These are phyloP conservation scores for Poeciliopsis retropinna DNA, from an alignment of 2,113 vertebrate genomes.

Conservation along the genomic window DNA sequence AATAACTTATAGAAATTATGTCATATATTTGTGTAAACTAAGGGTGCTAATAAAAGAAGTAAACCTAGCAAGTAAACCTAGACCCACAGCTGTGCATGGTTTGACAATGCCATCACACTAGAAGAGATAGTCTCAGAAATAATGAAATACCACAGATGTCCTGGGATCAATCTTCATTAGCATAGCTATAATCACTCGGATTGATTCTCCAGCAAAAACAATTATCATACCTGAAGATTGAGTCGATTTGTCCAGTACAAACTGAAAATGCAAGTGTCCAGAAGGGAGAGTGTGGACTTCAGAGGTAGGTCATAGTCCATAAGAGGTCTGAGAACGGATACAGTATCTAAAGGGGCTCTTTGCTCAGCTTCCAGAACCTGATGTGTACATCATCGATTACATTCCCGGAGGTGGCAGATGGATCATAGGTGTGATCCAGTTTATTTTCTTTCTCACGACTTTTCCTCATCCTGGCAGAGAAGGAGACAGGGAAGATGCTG, in stretches of 20 bases:
- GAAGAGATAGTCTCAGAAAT: constrained; percentile 38
- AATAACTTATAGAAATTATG: too few species aligned
- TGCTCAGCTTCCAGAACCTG: constrained; percentile 58
- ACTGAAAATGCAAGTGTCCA: constrained; percentile 51
- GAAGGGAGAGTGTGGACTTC: constrained; percentile 17
- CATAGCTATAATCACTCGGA: constrained; percentile 67
- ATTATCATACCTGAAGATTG: constrained; percentile 64
- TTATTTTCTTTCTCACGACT: constrained; percentile 37
- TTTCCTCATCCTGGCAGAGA: constrained; percentile 1
- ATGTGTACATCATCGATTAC: constrained; percentile 63
- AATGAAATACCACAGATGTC: constrained; percentile 46
- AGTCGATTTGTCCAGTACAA: constrained; percentile 54
- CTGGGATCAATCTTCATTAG: constrained; percentile 63
- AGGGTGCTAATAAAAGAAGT: too few species aligned
- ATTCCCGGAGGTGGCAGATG: constrained; percentile 32
- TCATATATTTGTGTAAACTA: too few species aligned
- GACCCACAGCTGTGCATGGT: neutral
- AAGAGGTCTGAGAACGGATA: constrained; percentile 38
- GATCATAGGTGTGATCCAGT: constrained; percentile 16
- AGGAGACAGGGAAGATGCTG: constrained; percentile 2
- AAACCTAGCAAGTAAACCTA: neutral
- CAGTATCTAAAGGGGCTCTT: constrained; percentile 59
- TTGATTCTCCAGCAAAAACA: constrained; percentile 62
- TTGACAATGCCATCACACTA: constrained; percentile 11
- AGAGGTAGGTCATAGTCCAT: constrained; percentile 55